These are phyloP conservation scores for Coelinius sp. DNA, from an alignment of 2,888 invertebrate species.

Conservation along the genomic window DNA sequence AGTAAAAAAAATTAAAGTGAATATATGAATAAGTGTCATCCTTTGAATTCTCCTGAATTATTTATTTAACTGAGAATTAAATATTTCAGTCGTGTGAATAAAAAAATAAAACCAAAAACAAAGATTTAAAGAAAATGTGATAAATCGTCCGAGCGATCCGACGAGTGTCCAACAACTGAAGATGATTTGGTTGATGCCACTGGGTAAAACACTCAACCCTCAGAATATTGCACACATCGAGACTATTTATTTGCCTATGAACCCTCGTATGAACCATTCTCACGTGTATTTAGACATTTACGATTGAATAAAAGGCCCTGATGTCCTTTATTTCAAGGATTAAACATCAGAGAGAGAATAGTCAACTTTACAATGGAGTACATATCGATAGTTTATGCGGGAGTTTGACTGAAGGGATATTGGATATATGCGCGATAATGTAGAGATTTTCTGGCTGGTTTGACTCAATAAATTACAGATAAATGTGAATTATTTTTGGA, in stretches of 20 bases:
- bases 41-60: background rate
- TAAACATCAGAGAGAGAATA: background rate
- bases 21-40: slow-evolving; percentile 32
- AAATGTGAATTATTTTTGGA: no score
- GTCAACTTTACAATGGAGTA: background rate
- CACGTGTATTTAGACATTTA: background rate
- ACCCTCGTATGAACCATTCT: background rate
- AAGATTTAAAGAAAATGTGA: background rate
- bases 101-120: background rate
- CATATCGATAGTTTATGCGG: background rate
- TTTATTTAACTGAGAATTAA: background rate
- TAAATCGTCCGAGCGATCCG: slow-evolving; percentile 41
- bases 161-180: slow-evolving; percentile 48
- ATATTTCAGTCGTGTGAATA: background rate
- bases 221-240: background rate
- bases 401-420: background rate
- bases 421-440: no score
- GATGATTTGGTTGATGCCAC: slow-evolving; percentile 23
- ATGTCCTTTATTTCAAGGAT: background rate
- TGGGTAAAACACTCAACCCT: slow-evolving; percentile 35
- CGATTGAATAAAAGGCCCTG: background rate
- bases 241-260: background rate
- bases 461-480: no score
- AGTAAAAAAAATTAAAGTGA: slow-evolving; percentile 36
- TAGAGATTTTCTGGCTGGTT: no score